Base-by-base conservation (phyloP, 2,113 vertebrate genomes). In the Psilopsiagon aymara region DNA sequence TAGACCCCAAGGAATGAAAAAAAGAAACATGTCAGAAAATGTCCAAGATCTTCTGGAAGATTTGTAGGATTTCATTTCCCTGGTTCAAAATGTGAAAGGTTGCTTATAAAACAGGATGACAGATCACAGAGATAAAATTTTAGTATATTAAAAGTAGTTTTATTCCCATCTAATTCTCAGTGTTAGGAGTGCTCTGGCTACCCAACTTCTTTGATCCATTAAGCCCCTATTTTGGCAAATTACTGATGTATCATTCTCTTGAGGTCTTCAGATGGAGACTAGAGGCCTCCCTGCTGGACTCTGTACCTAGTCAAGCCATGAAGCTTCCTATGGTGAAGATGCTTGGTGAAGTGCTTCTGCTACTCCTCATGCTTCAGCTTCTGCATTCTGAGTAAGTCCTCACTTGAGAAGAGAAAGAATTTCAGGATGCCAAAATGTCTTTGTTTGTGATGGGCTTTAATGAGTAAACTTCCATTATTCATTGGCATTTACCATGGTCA, bases 291-390 rank as follows among this genome's bases (percentile, higher is more conserved):
- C 29, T 81, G 9, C 17, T 75, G 44, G 51, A 62, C 9, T 86
- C 11, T 6, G 11, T 44, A 10, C 7, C 44, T 10, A 16, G 11
- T 41, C 33, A 76, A 86, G n/a, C n/a, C 15, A 17, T 10, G 7
- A 29, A 68, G 3, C 27, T 69, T 71, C 67, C n/a, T 44, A 7
- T 16, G 35, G 12, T 39, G 44, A 82, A 78, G 29, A 51, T 28
- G 11, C 21, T 68, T 0, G 1, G 6, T 55, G 31, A 67, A 90
- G 9, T 0, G 0, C 13, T 78, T 31, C 20, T 80, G 8, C 33
- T 75, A 7, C 1, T 0, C 7, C 12, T 69, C 10, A 3, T 49
- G 6, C 41, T 91, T 92, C 41, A 81, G 10, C 7, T 88, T 80
- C 47, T 39, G 18, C 6, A 9, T 10, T 2, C 16, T 90, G 18